phyloP scores from a whole-genome alignment of 2,113 vertebrate genomes.

The Bos javanicus region DNA sequence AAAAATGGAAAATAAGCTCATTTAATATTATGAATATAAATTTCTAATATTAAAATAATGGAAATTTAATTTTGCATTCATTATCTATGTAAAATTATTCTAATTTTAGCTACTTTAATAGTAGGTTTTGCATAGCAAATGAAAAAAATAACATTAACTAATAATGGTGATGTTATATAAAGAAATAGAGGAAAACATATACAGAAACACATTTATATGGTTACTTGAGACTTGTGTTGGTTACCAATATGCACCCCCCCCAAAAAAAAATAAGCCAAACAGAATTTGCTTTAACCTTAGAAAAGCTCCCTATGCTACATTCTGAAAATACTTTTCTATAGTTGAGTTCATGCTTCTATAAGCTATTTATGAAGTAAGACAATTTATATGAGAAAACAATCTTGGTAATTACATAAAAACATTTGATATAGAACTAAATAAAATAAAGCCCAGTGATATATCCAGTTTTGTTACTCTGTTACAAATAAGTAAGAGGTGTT shows the following conservation, averaged over 20 bases:
- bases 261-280: neutral
- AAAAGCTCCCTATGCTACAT: neutral
- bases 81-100: neutral
- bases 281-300: neutral
- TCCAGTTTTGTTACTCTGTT: neutral
- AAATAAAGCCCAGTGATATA: neutral
- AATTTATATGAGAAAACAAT: neutral
- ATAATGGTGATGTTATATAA: neutral
- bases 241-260: neutral
- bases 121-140: neutral
- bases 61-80: neutral
- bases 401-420: neutral
- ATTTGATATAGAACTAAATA: neutral
- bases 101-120: neutral
- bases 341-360: neutral
- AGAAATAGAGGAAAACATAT: neutral
- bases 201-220: neutral
- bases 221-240: neutral
- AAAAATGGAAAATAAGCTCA: neutral
- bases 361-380: neutral
- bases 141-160: neutral
- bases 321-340: neutral
- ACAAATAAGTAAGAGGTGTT: neutral
- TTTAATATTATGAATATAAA: neutral
- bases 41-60: neutral